Percentiles rank a stretch among this genome's conserved stretches.
Conservation (phyloP, 2,113 vertebrate species). For the Lates calcarifer region DNA sequence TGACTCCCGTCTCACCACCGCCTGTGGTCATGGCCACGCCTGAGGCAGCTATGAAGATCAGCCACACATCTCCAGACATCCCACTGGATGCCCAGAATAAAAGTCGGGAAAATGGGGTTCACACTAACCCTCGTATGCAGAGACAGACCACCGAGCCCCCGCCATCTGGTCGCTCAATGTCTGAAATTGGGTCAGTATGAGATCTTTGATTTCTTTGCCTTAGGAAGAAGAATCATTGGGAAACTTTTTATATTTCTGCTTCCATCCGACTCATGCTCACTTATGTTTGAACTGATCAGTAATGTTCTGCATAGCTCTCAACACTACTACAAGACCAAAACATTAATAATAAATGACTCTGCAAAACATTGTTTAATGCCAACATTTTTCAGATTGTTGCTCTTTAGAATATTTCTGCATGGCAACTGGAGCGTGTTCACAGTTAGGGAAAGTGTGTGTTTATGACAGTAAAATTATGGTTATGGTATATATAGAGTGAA, state of each 20-base stretch:
- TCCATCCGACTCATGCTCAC: not conserved
- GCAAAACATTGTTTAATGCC: not conserved
- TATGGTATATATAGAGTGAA: not conserved
- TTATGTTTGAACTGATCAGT: not conserved
- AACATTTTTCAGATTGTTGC: not conserved
- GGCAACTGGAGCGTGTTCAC: not conserved
- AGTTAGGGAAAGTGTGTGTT: not conserved
- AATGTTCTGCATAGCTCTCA: not conserved
- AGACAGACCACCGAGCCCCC: constrained; percentile 94
- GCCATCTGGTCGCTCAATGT: constrained; percentile 85
- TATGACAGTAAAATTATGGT: not conserved
- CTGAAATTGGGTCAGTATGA: constrained; percentile 79
- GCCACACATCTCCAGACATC: constrained; percentile 97
- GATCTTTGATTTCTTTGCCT: constrained; percentile 1
- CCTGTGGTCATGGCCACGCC: constrained; percentile 80
- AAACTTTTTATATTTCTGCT: not conserved
- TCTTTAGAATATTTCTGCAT: not conserved
- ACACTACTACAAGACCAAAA: not conserved
- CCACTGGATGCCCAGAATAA: constrained; percentile 89
- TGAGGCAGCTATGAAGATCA: constrained; percentile 97
- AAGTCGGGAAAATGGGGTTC: constrained; percentile 89
- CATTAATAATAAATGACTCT: not conserved
- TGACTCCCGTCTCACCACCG: constrained; percentile 81
- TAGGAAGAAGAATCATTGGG: constrained; percentile 1
- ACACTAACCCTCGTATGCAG: constrained; percentile 88